A percentile compares a stretch with the other conserved stretches of the same genome.
Evolutionary conservation across 1,140 invertebrate genomes (phyloP).

Genomic region (Delia radicum): DNA sequence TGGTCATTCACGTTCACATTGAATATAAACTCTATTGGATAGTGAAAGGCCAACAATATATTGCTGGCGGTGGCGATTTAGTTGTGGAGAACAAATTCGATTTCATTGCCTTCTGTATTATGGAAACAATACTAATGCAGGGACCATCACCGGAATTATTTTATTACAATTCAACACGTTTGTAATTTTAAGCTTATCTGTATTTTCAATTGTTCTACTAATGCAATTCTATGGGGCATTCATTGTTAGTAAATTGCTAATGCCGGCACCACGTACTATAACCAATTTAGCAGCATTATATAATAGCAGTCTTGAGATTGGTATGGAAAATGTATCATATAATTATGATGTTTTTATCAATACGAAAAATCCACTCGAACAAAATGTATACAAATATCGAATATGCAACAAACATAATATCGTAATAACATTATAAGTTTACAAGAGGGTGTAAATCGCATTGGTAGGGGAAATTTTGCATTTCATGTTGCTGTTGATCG

Average conservation of each 20-base stretch:
- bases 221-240: conserved; percentile 67
- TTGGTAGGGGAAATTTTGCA: conserved; percentile 41
- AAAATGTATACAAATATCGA: conserved; percentile 34
- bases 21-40: too few species aligned
- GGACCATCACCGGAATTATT: conserved; percentile 39
- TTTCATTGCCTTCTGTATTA: conserved; percentile 42
- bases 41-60: too few species aligned
- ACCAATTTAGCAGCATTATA: conserved; percentile 58
- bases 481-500: conserved; percentile 45
- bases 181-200: conserved; percentile 57
- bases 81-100: conserved; percentile 3
- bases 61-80: too few species aligned
- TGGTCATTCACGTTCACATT: conserved; percentile 7
- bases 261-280: conserved; percentile 60
- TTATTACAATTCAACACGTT: conserved; percentile 39
- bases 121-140: conserved; percentile 46
- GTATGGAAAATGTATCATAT: conserved; percentile 60
- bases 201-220: conserved; percentile 61
- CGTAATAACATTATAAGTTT: conserved; percentile 37
- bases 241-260: conserved; percentile 65
- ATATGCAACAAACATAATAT: conserved; percentile 32
- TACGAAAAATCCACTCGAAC: conserved; percentile 35
- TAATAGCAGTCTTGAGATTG: conserved; percentile 60
- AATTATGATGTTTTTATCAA: conserved; percentile 57
- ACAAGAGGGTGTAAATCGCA: conserved; percentile 36